Evolutionary conservation across 2,113 vertebrate species (phyloP).

Genomic region (Raja brachyura): DNA sequence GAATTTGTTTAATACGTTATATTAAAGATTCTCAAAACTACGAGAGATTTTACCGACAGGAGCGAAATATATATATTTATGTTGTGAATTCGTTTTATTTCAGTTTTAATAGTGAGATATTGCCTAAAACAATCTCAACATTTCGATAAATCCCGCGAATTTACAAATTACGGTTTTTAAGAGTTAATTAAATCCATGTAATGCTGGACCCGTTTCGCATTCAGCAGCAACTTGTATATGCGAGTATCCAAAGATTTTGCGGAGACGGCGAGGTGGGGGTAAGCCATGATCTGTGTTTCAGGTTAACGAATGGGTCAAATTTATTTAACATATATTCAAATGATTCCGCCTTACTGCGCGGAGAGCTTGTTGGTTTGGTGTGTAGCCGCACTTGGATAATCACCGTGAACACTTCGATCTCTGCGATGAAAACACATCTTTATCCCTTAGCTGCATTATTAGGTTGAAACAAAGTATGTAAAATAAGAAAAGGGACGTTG

Average conservation of each 20-base stretch:
- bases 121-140: neutral
- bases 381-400: neutral
- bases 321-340: conserved; percentile 37
- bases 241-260: neutral
- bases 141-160: neutral
- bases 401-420: neutral
- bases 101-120: neutral
- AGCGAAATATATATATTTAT: neutral
- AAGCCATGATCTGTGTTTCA: neutral
- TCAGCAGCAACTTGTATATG: neutral
- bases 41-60: neutral
- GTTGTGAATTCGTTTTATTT: conserved; percentile 21
- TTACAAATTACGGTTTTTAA: neutral
- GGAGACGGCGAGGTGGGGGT: neutral
- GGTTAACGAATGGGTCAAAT: conserved; percentile 30
- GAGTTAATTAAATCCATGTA: conserved; percentile 13
- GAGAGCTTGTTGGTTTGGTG: neutral
- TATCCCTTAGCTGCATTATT: neutral
- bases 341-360: neutral
- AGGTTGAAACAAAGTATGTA: neutral
- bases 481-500: neutral
- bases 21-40: neutral
- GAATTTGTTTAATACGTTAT: neutral
- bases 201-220: neutral
- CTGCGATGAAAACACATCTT: neutral